A percentile compares a stretch with the other conserved stretches of the same genome.
phyloP scores from a whole-genome alignment of 2,113 vertebrate genomes.

The Cathartes aura region DNA sequence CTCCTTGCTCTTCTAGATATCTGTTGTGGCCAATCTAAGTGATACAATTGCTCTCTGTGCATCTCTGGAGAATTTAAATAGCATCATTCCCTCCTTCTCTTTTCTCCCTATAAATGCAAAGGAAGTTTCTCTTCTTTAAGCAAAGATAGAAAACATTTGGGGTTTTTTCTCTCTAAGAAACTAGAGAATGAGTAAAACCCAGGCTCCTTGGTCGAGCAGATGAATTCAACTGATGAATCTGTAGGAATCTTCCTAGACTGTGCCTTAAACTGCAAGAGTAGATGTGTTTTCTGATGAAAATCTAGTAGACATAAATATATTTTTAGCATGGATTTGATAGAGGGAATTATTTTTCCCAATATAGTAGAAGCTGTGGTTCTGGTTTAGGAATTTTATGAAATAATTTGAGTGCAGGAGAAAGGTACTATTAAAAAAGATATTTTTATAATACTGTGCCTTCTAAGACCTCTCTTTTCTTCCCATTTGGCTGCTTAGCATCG shows the following conservation, averaged over 20 bases:
- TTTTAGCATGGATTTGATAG: not conserved
- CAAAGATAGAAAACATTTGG: not conserved
- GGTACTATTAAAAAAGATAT: not conserved
- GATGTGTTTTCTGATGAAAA: not conserved
- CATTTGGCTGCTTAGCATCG: not conserved
- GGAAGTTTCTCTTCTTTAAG: not conserved
- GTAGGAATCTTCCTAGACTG: not conserved
- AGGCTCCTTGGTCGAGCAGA: accelerated
- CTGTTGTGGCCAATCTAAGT: not conserved
- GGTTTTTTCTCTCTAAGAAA: not conserved
- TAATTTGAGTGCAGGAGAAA: not conserved
- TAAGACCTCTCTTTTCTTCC: not conserved
- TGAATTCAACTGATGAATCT: not conserved
- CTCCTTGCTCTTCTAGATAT: not conserved
- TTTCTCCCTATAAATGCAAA: not conserved
- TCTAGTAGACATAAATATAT: not conserved
- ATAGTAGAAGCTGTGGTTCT: not conserved
- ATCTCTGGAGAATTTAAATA: constrained; percentile 8
- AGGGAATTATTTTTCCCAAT: not conserved
- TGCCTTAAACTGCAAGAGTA: not conserved
- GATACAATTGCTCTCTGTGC: not conserved
- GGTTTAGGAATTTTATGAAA: not conserved
- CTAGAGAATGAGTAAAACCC: not conserved
- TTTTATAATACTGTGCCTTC: not conserved
- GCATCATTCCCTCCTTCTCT: not conserved